A percentile compares a stretch with the other conserved stretches of the same genome.
These are phyloP conservation scores for Uromys caudimaculatus DNA, from an alignment of 2,797 vertebrate species.

Conservation along the genomic window DNA sequence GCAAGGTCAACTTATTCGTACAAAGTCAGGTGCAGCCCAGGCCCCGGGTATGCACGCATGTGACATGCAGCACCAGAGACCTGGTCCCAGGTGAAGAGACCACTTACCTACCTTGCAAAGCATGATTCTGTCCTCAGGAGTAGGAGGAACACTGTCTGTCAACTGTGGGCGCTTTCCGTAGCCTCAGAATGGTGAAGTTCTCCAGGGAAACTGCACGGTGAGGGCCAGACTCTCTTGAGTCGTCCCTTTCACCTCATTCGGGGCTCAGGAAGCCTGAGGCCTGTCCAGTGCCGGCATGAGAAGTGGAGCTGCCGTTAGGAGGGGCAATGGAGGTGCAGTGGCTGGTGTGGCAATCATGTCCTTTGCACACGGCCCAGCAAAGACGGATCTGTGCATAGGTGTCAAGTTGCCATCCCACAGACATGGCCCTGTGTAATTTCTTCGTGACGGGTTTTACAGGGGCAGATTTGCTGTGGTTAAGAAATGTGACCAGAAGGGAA, in stretches of 20 bases:
- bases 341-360: fast-evolving
- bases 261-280: background rate
- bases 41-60: fast-evolving
- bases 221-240: fast-evolving
- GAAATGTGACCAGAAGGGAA: conserved; percentile 95
- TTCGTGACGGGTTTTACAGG: conserved; percentile 82
- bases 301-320: background rate
- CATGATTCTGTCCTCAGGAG: fast-evolving
- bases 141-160: fast-evolving
- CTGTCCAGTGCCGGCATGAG: background rate
- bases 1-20: too few relatives aligned
- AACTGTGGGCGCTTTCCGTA: fast-evolving
- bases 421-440: fast-evolving
- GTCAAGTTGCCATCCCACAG: fast-evolving
- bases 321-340: fast-evolving
- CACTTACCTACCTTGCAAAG: background rate
- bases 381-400: background rate
- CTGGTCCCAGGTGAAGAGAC: background rate
- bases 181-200: too few relatives aligned
- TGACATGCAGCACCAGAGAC: background rate
- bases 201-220: fast-evolving
- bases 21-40: fast-evolving
- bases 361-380: fast-evolving
- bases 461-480: conserved; percentile 98
- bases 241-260: background rate